These are phyloP conservation scores for Conomelus anceps DNA, from an alignment of 2,888 invertebrate species.

Conservation along the genomic window DNA sequence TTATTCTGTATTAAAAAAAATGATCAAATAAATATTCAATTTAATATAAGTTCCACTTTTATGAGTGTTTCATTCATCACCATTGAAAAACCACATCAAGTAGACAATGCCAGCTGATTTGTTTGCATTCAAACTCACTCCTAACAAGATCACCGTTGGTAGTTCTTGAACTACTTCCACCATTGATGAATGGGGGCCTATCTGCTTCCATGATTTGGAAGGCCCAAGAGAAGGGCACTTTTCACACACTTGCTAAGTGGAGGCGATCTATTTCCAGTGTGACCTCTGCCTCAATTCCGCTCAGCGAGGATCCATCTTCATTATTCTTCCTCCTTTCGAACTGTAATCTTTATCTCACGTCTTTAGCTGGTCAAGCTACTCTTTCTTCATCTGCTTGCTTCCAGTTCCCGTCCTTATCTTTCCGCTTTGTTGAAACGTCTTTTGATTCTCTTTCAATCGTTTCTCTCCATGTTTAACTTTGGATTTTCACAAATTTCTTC, in stretches of 20 bases:
- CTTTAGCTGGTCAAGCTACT: neutral
- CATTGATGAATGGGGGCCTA: neutral
- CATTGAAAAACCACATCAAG: neutral
- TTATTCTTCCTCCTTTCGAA: neutral
- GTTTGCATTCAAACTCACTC: neutral
- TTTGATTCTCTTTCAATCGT: neutral
- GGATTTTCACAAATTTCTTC: neutral
- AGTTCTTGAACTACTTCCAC: neutral
- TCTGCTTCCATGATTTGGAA: neutral
- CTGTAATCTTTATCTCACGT: neutral
- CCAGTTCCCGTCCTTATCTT: neutral
- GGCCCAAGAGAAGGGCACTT: neutral
- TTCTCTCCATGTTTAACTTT: neutral
- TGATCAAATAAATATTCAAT: too few relatives aligned
- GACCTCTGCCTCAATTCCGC: neutral
- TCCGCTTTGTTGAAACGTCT: neutral
- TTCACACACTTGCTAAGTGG: neutral
- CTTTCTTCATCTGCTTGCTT: neutral
- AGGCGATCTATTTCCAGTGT: neutral
- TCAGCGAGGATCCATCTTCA: neutral
- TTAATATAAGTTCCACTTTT: too few relatives aligned
- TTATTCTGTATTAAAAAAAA: too few relatives aligned
- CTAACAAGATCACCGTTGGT: neutral
- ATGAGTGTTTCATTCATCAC: too few relatives aligned
- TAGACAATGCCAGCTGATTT: too few relatives aligned